Evolutionary conservation across 2,113 vertebrate species (phyloP).

Genomic region (Spheniscus mendiculus): DNA sequence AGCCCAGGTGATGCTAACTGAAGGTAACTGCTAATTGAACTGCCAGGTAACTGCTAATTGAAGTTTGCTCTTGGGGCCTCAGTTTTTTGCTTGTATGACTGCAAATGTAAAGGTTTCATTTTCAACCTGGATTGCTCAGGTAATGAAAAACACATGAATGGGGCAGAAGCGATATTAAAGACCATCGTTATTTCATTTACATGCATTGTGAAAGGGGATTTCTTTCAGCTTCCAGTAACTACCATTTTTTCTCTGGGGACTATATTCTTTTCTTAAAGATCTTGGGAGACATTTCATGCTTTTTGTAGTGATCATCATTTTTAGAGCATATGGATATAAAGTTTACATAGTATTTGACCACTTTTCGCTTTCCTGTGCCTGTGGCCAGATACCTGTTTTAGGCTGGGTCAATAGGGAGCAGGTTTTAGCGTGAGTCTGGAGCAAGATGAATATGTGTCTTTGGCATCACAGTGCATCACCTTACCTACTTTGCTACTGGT

Average conservation of each 20-base stretch:
- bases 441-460: background rate
- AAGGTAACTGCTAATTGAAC: slow-evolving; percentile 15
- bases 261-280: background rate
- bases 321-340: background rate
- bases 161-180: background rate
- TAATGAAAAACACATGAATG: background rate
- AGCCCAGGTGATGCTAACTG: background rate
- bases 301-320: background rate
- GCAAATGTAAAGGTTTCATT: background rate
- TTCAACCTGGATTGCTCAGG: background rate
- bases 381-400: background rate
- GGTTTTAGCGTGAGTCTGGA: background rate
- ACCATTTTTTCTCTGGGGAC: background rate
- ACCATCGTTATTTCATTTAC: background rate
- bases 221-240: background rate
- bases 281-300: background rate
- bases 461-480: background rate
- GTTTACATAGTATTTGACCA: background rate
- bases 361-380: background rate
- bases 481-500: background rate
- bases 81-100: background rate
- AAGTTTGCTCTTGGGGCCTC: background rate
- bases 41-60: slow-evolving; percentile 14
- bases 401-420: background rate
- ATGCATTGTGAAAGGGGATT: background rate